Percentiles rank a stretch among this genome's conserved stretches.
Evolutionary conservation across 1,140 invertebrate species (phyloP).

Genomic region (Eueides isabella): DNA sequence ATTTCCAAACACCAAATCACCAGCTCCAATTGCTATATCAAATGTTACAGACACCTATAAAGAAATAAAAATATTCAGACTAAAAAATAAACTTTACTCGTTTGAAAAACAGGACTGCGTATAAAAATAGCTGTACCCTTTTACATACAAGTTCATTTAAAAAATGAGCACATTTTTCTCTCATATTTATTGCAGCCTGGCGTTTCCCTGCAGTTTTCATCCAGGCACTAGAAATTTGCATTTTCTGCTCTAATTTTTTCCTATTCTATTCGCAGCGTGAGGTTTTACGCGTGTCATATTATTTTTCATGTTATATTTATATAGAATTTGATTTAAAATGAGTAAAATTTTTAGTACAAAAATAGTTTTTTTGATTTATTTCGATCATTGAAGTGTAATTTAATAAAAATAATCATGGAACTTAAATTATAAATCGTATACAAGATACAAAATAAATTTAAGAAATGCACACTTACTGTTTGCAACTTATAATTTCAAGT

Average conservation of each 20-base stretch:
- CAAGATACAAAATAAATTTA: too few relatives aligned
- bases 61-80: too few relatives aligned
- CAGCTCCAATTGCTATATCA: too few relatives aligned
- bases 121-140: background rate
- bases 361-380: too few relatives aligned
- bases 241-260: slow-evolving; percentile 15
- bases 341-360: too few relatives aligned
- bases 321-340: background rate
- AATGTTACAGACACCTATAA: too few relatives aligned
- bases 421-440: too few relatives aligned
- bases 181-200: slow-evolving; percentile 18
- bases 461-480: too few relatives aligned
- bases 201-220: slow-evolving; percentile 12
- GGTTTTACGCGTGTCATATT: slow-evolving; percentile 7
- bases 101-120: background rate
- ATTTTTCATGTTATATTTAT: background rate
- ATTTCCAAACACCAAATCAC: too few relatives aligned
- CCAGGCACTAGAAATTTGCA: background rate
- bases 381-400: too few relatives aligned
- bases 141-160: background rate
- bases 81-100: background rate
- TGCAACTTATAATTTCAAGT: too few relatives aligned
- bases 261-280: background rate
- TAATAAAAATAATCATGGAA: too few relatives aligned
- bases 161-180: slow-evolving; percentile 25